Conservation (phyloP, 30 jellyfish, hydroid and myxozoan genomes). For the Mastigias papua region DNA sequence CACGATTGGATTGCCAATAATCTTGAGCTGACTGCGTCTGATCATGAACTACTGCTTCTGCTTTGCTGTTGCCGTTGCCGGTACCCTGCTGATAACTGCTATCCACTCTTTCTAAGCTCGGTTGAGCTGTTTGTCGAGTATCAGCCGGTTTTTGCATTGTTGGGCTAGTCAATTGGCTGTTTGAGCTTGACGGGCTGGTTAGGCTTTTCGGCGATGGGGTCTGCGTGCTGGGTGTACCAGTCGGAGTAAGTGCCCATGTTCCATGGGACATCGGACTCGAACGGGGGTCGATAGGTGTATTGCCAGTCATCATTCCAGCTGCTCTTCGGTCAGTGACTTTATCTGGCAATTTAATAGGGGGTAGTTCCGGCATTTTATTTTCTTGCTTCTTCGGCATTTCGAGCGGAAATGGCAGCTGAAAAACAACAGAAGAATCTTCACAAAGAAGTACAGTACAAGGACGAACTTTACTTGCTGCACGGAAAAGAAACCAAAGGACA, state of each 20-base stretch:
- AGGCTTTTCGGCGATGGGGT: constrained; percentile 50
- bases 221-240: constrained; percentile 34
- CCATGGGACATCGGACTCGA: constrained; percentile 34
- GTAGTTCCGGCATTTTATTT: constrained; percentile 88
- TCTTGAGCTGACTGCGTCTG: constrained; percentile 20
- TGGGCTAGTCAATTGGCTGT: constrained; percentile 37
- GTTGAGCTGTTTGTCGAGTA: constrained; percentile 19
- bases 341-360: constrained; percentile 84
- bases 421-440: too few relatives aligned
- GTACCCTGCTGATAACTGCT: background rate
- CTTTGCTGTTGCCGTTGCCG: background rate
- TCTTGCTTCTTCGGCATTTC: constrained; percentile 78
- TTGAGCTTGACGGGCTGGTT: constrained; percentile 54
- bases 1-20: constrained; percentile 25
- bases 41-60: background rate
- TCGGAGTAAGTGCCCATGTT: constrained; percentile 1
- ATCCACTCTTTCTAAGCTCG: background rate
- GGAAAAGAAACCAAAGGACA: too few relatives aligned
- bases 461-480: too few relatives aligned
- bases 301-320: constrained; percentile 15
- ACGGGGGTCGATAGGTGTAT: constrained; percentile 63
- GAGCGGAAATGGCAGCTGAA: constrained; percentile 83
- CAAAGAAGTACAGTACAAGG: too few relatives aligned
- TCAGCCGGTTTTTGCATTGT: constrained; percentile 21
- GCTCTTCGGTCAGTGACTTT: constrained; percentile 50